Conservation (phyloP, 2,888 invertebrate genomes). For the Trissolcus brochymenae region DNA sequence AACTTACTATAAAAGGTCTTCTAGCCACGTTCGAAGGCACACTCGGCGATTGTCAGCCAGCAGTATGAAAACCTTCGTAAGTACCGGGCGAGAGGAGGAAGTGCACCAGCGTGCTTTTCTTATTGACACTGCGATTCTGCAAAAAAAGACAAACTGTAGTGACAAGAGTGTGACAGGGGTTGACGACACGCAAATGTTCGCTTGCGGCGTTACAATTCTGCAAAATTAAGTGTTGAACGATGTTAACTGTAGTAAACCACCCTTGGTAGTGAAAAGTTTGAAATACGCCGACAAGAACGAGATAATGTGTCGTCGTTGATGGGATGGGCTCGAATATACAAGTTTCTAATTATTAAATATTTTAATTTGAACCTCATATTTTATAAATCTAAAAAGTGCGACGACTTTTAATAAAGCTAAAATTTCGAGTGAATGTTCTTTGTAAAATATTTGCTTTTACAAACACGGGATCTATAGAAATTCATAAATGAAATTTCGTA, state of each 20-base stretch:
- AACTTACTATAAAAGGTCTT: constrained; percentile 70
- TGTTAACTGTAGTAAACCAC: constrained; percentile 22
- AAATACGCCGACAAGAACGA: constrained; percentile 5
- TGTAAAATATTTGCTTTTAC: no score
- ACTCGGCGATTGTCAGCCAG: constrained; percentile 71
- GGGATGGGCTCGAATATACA: no score
- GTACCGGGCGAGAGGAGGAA: constrained; percentile 63
- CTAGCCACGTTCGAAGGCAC: constrained; percentile 64
- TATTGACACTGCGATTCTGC: constrained; percentile 26
- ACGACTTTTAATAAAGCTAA: no score
- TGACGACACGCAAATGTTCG: constrained; percentile 1
- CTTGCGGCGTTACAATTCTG: constrained; percentile 16
- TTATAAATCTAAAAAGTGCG: no score
- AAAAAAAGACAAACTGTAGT: constrained; percentile 25
- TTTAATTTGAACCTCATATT: no score
- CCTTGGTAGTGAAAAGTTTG: constrained; percentile 34
- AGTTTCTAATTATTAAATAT: no score
- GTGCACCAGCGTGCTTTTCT: constrained; percentile 39
- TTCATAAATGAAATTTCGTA: no score
- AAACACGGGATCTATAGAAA: no score
- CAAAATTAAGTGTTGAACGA: constrained; percentile 40
- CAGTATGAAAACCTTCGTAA: constrained; percentile 75
- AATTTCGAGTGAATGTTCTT: no score
- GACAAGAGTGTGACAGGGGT: constrained; percentile 30
- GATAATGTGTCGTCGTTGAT: background rate